A percentile compares a stretch with the other conserved stretches of the same genome.
Evolutionary conservation across 1,140 invertebrate species (phyloP).

Genomic region (Daktulosphaira vitifoliae): DNA sequence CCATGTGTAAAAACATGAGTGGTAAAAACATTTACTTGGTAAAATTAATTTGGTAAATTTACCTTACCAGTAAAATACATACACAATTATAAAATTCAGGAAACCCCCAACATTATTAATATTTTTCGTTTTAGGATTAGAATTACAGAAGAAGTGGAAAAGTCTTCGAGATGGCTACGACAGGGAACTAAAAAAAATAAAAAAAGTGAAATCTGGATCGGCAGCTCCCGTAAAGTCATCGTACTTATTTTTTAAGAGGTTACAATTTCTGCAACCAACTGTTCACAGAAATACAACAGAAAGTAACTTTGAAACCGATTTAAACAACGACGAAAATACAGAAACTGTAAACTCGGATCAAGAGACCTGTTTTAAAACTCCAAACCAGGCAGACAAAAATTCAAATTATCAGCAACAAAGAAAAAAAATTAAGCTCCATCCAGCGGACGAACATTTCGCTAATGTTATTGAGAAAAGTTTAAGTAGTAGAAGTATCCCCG

Average conservation of each 20-base stretch:
- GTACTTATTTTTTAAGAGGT: neutral
- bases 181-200: slow-evolving; percentile 4
- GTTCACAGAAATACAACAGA: slow-evolving; percentile 4
- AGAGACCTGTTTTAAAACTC: neutral
- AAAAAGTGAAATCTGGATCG: neutral
- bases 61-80: too few relatives aligned
- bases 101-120: too few relatives aligned
- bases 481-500: neutral
- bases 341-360: neutral
- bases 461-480: slow-evolving; percentile 4
- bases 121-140: neutral
- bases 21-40: too few relatives aligned
- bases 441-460: neutral
- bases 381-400: neutral
- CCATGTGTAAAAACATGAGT: slow-evolving; percentile 1
- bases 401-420: slow-evolving; percentile 1
- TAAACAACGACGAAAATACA: neutral
- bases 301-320: slow-evolving; percentile 7
- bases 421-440: slow-evolving; percentile 6
- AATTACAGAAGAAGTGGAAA: slow-evolving; percentile 7
- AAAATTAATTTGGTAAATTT: too few relatives aligned
- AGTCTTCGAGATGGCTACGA: slow-evolving; percentile 7
- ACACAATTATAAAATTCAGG: too few relatives aligned
- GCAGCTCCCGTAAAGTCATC: neutral
- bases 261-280: slow-evolving; percentile 10